Evolutionary conservation across 2,113 vertebrate genomes (phyloP).

Genomic region (Miniopterus natalensis): DNA sequence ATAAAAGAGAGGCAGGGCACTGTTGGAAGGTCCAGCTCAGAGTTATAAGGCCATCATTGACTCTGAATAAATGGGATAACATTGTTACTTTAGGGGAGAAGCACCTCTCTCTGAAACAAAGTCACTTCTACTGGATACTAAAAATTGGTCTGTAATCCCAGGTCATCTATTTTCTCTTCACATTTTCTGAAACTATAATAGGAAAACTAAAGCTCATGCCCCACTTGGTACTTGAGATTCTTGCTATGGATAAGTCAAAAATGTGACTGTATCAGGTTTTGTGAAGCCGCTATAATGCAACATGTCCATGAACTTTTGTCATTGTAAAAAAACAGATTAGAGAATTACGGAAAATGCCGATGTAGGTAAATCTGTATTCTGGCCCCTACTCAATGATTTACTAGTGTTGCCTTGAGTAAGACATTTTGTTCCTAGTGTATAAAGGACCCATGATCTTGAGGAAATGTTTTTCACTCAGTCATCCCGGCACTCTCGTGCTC

Average conservation of each 20-base stretch:
- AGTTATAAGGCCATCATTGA: neutral
- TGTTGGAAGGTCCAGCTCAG: neutral
- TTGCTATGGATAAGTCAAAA: neutral
- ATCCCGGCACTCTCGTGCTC: neutral
- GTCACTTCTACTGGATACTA: neutral
- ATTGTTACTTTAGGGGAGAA: neutral
- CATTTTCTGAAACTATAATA: conserved; percentile 35
- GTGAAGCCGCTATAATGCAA: neutral
- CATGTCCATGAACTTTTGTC: neutral
- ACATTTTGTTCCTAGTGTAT: neutral
- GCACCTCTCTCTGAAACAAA: neutral
- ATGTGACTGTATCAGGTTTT: neutral
- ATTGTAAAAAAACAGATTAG: neutral
- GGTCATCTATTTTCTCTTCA: neutral
- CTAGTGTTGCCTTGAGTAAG: neutral
- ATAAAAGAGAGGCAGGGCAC: neutral
- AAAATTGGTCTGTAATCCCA: conserved; percentile 13
- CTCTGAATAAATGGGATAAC: neutral
- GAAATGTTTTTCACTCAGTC: neutral
- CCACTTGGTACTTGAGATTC: neutral
- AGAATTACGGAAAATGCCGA: neutral
- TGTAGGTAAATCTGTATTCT: neutral
- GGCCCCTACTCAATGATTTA: neutral
- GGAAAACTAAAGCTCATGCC: neutral
- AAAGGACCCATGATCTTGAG: neutral